Conservation (phyloP, 2,113 vertebrate species). For the Clarias gariepinus region DNA sequence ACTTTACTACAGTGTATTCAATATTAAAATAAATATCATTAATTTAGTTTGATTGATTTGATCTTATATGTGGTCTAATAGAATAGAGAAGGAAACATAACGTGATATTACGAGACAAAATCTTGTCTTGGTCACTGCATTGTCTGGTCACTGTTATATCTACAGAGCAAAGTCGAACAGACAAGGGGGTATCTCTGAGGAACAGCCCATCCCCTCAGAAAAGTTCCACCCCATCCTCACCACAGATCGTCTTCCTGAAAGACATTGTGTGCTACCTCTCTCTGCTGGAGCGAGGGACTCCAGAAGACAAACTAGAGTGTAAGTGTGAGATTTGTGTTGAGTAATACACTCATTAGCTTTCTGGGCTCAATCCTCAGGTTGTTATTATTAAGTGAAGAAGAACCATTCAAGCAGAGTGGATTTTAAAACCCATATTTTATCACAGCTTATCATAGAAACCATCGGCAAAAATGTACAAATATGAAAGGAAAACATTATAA, state of each 20-base stretch:
- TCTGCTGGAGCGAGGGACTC: conserved; percentile 87
- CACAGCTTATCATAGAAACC: background rate
- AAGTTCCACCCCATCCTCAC: conserved; percentile 41
- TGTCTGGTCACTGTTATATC: background rate
- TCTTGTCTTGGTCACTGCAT: background rate
- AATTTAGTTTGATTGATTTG: background rate
- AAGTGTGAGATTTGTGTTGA: conserved; percentile 63
- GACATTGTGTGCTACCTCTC: conserved; percentile 94
- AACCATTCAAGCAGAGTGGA: background rate
- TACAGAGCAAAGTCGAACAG: conserved; percentile 67
- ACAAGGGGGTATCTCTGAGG: conserved; percentile 72
- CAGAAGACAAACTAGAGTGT: conserved; percentile 96
- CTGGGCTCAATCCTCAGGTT: background rate
- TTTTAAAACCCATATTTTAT: background rate
- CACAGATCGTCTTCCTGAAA: conserved; percentile 86
- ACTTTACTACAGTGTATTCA: background rate
- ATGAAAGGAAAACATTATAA: background rate
- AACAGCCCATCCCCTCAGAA: conserved; percentile 75
- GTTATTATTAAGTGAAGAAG: background rate
- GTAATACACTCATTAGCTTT: background rate
- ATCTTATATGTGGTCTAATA: background rate
- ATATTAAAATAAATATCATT: background rate
- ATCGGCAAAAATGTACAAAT: background rate
- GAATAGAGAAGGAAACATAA: background rate
- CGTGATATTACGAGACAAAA: background rate